These are phyloP conservation scores for Nebria brevicollis DNA, from an alignment of 2,888 invertebrate genomes.

Conservation along the genomic window DNA sequence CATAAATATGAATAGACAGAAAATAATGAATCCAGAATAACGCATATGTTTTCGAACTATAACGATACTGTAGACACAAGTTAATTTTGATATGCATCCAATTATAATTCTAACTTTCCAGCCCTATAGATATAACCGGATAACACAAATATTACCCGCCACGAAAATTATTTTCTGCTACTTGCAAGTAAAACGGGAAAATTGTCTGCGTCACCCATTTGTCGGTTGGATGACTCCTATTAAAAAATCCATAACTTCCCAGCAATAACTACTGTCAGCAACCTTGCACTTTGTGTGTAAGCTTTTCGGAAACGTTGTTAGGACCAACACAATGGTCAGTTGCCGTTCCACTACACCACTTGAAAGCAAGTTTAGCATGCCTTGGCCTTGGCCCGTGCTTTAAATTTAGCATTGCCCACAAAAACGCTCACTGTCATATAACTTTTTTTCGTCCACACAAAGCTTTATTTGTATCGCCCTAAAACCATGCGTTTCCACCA, in stretches of 20 bases:
- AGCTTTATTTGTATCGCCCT: conserved; percentile 13
- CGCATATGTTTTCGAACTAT: no score
- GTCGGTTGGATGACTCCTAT: conserved; percentile 2
- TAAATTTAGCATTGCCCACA: conserved; percentile 8
- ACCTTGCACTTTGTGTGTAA: background rate
- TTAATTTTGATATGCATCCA: no score
- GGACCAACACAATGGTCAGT: background rate
- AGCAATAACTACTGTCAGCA: background rate
- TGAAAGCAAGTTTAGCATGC: background rate
- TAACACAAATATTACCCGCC: background rate
- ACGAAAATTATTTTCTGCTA: background rate
- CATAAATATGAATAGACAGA: no score
- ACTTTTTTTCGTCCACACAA: conserved; percentile 6
- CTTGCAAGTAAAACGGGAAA: background rate
- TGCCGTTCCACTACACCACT: conserved; percentile 6
- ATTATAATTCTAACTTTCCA: no score
- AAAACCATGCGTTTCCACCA: background rate
- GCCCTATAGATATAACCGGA: background rate
- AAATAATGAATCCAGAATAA: no score
- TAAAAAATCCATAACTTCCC: conserved; percentile 15
- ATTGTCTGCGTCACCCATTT: background rate
- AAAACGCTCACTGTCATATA: background rate
- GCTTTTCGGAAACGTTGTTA: background rate
- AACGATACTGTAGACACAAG: no score
- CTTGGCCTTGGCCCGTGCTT: background rate